Evolutionary conservation across 2,113 vertebrate genomes (phyloP), one percentile per base, ranked within the genome.

Genomic region (Eolophus roseicapilla): DNA sequence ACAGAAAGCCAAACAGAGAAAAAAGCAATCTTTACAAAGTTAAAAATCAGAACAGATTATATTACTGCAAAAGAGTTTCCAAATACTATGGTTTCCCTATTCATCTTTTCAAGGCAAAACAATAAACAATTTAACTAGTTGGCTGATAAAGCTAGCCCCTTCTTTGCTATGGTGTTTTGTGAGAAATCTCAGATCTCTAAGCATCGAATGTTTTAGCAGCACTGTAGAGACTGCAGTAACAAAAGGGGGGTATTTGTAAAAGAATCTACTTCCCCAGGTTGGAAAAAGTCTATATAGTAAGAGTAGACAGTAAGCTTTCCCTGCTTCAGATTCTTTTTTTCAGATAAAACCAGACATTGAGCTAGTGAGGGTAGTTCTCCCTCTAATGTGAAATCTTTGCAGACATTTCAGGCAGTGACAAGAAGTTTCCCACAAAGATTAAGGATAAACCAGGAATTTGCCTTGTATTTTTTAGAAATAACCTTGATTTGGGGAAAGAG

Each of bases 31-130:
- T 50, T 55, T 52, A 18, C 29, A 44, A 24, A 69, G 41, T 43
- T 52, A 92, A 89, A 91, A 95, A 79, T 89, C 60, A 60, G 41
- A 81, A 74, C 8, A 85, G 35, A 79, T 62, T 86, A 59, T 3
- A 25, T 69, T 55, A 43, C 23, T 50, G 8, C 5, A 64, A 74
- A 7, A 79, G 47, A 78, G 75, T 79, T 82, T 49, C 29, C 35
- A 75, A 71, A 73, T 27, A 5, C 8, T 74, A 17, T 74, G 27
- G 29, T 70, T 67, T 67, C 8, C 11, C 43, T 7, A 57, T 77
- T 86, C 27, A 77, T 62, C 39, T 80, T 88, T 80, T 79, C 33
- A 77, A 62, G 14, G 33, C 33, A 67, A 60, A 84, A 71, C 18
- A 4, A 69, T 41, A 80, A 90, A 43, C 4, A 47, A 20, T 68